These are phyloP conservation scores for Rhinoderma darwinii DNA, from an alignment of 2,113 vertebrate genomes.

Conservation along the genomic window DNA sequence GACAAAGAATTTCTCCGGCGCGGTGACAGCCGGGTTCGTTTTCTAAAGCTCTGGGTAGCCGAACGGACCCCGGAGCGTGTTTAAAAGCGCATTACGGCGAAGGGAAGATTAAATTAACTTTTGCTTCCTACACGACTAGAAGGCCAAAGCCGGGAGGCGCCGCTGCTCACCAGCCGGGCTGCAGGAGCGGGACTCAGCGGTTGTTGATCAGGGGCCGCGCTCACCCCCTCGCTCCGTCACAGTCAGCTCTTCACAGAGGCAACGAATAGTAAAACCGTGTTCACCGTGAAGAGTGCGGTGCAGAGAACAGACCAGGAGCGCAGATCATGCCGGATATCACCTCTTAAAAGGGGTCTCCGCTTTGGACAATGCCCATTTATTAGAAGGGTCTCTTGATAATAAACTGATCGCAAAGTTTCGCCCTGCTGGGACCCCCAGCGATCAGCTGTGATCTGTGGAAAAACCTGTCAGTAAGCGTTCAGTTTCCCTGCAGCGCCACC, in stretches of 20 bases:
- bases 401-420: too few species aligned
- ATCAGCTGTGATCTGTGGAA: too few species aligned
- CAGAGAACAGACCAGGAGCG: too few species aligned
- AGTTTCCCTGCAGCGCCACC: too few species aligned
- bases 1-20: slow-evolving; percentile 11
- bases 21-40: slow-evolving; percentile 34
- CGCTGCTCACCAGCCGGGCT: background rate
- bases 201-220: background rate
- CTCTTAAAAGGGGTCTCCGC: too few species aligned
- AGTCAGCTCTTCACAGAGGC: background rate
- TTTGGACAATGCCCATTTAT: too few species aligned
- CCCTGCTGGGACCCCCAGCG: too few species aligned
- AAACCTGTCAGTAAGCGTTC: too few species aligned
- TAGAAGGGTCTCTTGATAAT: too few species aligned
- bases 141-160: background rate
- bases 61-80: slow-evolving; percentile 34
- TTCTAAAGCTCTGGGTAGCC: background rate
- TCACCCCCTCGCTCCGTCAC: background rate
- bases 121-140: background rate
- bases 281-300: too few species aligned
- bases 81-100: slow-evolving; percentile 39
- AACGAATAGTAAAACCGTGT: too few species aligned
- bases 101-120: slow-evolving; percentile 11
- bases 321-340: too few species aligned
- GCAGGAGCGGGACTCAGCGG: background rate